Evolutionary conservation across 1,140 invertebrate species (phyloP).

Genomic region (Berghia stephanieae): DNA sequence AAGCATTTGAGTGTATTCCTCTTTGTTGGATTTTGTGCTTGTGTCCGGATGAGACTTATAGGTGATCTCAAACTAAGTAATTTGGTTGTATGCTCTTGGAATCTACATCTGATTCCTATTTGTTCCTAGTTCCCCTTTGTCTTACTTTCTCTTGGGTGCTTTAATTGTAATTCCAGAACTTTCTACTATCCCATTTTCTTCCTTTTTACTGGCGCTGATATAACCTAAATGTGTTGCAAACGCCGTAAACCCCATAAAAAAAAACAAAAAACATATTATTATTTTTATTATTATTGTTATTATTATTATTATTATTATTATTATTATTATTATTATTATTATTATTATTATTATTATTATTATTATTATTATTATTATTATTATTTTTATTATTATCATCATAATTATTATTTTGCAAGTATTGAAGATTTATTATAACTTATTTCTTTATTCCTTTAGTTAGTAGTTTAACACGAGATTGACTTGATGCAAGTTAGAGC

Average conservation of each 20-base stretch:
- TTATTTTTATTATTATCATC: neutral
- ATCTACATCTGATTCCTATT: too few relatives aligned
- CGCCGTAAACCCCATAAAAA: neutral
- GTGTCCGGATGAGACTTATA: too few relatives aligned
- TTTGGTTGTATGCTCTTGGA: too few relatives aligned
- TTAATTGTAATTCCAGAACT: too few relatives aligned
- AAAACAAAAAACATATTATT: neutral
- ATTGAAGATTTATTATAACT: neutral
- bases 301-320: slow-evolving; percentile 10
- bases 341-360: neutral
- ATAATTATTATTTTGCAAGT: neutral
- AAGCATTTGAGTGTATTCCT: too few relatives aligned
- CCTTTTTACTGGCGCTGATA: too few relatives aligned
- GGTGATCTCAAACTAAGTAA: too few relatives aligned
- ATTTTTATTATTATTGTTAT: slow-evolving; percentile 10
- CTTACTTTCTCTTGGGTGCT: too few relatives aligned
- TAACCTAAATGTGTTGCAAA: too few relatives aligned
- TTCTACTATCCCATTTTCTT: too few relatives aligned
- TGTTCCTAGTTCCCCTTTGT: too few relatives aligned
- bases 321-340: neutral
- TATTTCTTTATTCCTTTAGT: neutral
- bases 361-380: neutral
- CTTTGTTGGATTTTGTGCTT: too few relatives aligned
- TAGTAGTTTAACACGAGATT: neutral
- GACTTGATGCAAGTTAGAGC: neutral